These are phyloP conservation scores for Mustela nigripes DNA, from an alignment of 2,113 vertebrate species.

Conservation along the genomic window DNA sequence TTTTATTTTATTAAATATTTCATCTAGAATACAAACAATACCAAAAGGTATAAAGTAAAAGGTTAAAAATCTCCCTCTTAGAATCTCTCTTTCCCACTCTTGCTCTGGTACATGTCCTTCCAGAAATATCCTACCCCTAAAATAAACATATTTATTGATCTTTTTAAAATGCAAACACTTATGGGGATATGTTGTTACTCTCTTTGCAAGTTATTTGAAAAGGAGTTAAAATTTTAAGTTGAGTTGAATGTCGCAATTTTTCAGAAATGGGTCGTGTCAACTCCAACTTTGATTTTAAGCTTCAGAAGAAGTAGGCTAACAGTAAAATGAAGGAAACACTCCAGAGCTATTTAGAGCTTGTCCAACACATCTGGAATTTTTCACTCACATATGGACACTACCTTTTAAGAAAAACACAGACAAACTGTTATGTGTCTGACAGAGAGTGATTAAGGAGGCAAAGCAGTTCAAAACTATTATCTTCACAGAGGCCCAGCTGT, in stretches of 20 bases:
- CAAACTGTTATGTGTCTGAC: not conserved
- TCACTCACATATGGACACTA: not conserved
- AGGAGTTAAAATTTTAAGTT: not conserved
- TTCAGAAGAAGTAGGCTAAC: not conserved
- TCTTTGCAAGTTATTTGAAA: not conserved
- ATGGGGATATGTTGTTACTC: not conserved
- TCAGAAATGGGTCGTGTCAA: not conserved
- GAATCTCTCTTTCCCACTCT: not conserved
- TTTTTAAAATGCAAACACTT: not conserved
- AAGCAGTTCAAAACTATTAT: not conserved
- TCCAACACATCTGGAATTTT: not conserved
- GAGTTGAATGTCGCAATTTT: not conserved
- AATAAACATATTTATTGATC: not conserved
- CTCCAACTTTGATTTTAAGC: not conserved
- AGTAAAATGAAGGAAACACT: not conserved
- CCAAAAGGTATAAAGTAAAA: not conserved
- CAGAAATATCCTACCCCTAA: not conserved
- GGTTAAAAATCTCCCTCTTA: not conserved
- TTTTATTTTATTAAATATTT: not conserved
- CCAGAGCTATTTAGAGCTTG: not conserved
- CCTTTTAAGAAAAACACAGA: not conserved
- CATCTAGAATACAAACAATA: not conserved
- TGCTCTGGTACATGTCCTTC: not conserved
- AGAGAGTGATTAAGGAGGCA: not conserved
- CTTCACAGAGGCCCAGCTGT: not conserved